These are phyloP conservation scores for Zaprionus gabonicus DNA, from an alignment of 1,140 invertebrate species.

Conservation along the genomic window DNA sequence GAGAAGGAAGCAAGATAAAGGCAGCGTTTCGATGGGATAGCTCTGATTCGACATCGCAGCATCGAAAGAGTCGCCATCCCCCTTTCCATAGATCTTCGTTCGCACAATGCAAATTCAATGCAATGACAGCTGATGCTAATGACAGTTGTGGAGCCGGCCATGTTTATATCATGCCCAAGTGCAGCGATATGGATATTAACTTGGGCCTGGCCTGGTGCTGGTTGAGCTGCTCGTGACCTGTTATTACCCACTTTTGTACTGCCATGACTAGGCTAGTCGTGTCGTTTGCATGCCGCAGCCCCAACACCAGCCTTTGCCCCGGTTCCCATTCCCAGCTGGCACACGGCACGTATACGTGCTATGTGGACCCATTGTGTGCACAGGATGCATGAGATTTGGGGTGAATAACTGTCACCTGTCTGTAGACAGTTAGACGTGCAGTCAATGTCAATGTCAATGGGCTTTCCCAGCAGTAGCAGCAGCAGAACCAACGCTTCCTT, in stretches of 20 bases:
- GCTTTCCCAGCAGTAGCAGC: conserved; percentile 20
- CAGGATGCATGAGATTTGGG: conserved; percentile 4
- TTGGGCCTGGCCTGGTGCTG: conserved; percentile 24
- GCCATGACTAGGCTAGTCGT: not conserved
- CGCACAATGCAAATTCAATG: conserved; percentile 24
- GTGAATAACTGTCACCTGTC: not conserved
- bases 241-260: conserved; percentile 29
- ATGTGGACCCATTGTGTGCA: not conserved
- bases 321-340: not conserved
- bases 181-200: conserved; percentile 23
- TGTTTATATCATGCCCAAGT: conserved; percentile 47
- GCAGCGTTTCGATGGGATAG: too few species aligned
- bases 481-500: conserved; percentile 20
- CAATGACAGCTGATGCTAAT: conserved; percentile 4
- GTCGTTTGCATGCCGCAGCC: conserved; percentile 1
- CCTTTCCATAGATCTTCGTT: not conserved
- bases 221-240: conserved; percentile 53
- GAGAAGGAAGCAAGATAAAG: too few species aligned
- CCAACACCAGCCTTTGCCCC: conserved; percentile 9
- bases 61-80: not conserved
- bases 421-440: not conserved
- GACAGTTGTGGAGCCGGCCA: conserved; percentile 4
- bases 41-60: not conserved
- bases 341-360: conserved; percentile 20
- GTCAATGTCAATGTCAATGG: conserved; percentile 19